These are phyloP conservation scores for Dasypogon diadema DNA, from an alignment of 2,888 invertebrate species.

Conservation along the genomic window DNA sequence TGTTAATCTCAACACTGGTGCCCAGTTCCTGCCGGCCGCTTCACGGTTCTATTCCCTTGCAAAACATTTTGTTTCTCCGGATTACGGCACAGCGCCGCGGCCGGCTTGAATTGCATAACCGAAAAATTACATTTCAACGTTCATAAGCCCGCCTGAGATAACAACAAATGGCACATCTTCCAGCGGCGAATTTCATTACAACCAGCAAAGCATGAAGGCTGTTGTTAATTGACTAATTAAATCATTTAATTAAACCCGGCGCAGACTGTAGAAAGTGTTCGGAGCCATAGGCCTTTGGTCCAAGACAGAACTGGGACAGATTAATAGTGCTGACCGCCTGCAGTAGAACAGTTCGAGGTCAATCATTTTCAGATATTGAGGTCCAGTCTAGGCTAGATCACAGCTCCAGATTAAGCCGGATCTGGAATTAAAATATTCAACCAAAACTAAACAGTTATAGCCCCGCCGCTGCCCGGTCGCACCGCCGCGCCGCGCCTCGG, in stretches of 20 bases:
- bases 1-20: no score
- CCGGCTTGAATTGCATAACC: background rate
- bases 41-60: background rate
- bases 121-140: background rate
- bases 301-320: background rate
- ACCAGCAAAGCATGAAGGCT: slow-evolving; percentile 31
- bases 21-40: no score
- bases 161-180: background rate
- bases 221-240: slow-evolving; percentile 34
- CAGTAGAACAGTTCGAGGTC: background rate
- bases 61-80: background rate
- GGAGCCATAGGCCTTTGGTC: background rate
- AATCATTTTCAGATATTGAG: background rate
- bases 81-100: background rate
- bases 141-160: background rate
- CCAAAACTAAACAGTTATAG: background rate
- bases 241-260: slow-evolving; percentile 22
- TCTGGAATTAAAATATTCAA: background rate
- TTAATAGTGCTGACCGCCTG: background rate
- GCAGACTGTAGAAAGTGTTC: slow-evolving; percentile 22
- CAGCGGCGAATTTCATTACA: slow-evolving; percentile 15
- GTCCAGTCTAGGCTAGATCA: background rate
- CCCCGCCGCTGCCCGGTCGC: no score
- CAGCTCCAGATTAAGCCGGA: background rate
- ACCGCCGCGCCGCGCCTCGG: no score